Conservation (phyloP, 2,888 invertebrate genomes). For the Trissoscelio sp. region DNA sequence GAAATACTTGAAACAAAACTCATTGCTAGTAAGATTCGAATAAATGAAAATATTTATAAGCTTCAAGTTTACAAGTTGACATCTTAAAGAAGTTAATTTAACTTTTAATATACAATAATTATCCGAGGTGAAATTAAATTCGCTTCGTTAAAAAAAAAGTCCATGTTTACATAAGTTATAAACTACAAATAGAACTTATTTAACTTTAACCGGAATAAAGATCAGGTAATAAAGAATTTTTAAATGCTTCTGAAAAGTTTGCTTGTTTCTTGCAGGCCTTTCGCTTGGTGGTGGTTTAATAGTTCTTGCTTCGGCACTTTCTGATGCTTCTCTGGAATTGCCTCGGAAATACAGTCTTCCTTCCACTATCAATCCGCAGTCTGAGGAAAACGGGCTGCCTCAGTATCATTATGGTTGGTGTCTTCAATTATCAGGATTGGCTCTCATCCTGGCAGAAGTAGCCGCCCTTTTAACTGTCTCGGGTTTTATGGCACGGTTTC, state of each 20-base stretch:
- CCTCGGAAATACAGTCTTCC: constrained; percentile 79
- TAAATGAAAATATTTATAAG: not conserved
- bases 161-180: constrained; percentile 35
- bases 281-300: constrained; percentile 86
- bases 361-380: constrained; percentile 75
- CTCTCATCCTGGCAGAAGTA: constrained; percentile 86
- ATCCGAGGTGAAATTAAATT: constrained; percentile 25
- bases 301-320: constrained; percentile 86
- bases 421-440: constrained; percentile 86
- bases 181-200: constrained; percentile 50
- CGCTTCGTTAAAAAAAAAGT: constrained; percentile 37
- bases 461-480: constrained; percentile 86
- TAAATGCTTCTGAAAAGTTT: constrained; percentile 41
- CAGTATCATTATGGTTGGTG: constrained; percentile 87
- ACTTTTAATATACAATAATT: constrained; percentile 18
- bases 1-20: no score
- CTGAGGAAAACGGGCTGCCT: constrained; percentile 80
- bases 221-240: constrained; percentile 24
- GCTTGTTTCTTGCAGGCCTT: constrained; percentile 84
- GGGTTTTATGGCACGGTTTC: constrained; percentile 86
- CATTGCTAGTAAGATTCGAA: no score
- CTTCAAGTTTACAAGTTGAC: not conserved
- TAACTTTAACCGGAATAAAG: constrained; percentile 36
- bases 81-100: constrained; percentile 22
- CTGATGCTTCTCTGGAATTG: constrained; percentile 85